Conservation (phyloP, 1,140 invertebrate species). For the Conopomorpha cramerella region DNA sequence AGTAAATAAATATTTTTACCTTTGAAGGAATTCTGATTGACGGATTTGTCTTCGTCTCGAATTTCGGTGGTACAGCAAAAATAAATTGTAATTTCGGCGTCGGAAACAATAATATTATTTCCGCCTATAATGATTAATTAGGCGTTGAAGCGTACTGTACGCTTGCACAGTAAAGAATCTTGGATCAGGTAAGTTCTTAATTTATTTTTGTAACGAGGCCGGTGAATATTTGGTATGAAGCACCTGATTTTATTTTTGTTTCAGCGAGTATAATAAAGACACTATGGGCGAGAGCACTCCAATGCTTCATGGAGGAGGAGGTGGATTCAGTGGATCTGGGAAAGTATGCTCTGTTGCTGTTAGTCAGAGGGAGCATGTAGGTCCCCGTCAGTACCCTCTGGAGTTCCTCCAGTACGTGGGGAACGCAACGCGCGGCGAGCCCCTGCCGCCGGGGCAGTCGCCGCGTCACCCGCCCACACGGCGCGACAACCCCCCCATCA, state of each 20-base stretch:
- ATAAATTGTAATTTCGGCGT: constrained; percentile 33
- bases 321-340: constrained; percentile 21
- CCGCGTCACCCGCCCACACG: constrained; percentile 28
- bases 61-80: constrained; percentile 28
- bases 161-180: too few relatives aligned
- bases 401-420: constrained; percentile 18
- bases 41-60: too few relatives aligned
- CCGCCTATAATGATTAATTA: constrained; percentile 43
- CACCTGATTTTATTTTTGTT: constrained; percentile 6
- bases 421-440: not conserved
- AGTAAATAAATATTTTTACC: constrained; percentile 14
- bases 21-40: too few relatives aligned
- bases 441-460: constrained; percentile 13
- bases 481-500: constrained; percentile 17
- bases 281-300: constrained; percentile 40
- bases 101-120: constrained; percentile 26
- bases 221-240: constrained; percentile 6
- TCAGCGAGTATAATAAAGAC: constrained; percentile 16
- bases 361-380: constrained; percentile 20
- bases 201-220: too few relatives aligned
- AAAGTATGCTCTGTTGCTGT: constrained; percentile 28
- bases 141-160: too few relatives aligned
- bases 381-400: constrained; percentile 17
- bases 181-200: too few relatives aligned
- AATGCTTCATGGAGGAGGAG: constrained; percentile 32